Conservation (phyloP, 2,888 invertebrate genomes). For the Protodeltote pygarga region DNA sequence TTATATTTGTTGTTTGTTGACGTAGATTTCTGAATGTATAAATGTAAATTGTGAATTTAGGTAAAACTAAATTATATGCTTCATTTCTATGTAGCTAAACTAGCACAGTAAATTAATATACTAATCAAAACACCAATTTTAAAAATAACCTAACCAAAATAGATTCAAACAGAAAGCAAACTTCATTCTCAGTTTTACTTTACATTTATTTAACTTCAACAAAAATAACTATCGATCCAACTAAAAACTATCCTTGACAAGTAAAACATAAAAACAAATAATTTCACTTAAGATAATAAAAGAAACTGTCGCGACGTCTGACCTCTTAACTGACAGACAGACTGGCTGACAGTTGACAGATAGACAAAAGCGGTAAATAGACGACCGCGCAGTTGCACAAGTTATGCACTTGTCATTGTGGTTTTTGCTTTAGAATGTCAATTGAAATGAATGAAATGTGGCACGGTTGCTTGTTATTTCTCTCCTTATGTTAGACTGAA, state of each 20-base stretch:
- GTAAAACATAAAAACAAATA: constrained; percentile 37
- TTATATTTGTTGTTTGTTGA: no score
- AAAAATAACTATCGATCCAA: constrained; percentile 24
- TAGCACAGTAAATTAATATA: background rate
- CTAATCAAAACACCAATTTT: constrained; percentile 16
- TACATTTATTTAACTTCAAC: background rate
- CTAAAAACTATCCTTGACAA: constrained; percentile 20
- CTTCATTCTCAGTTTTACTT: constrained; percentile 14
- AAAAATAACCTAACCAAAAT: background rate
- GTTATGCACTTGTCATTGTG: constrained; percentile 43
- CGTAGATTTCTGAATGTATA: no score
- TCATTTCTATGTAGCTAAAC: no score
- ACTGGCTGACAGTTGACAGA: constrained; percentile 40
- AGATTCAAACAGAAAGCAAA: constrained; percentile 5
- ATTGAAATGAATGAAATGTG: constrained; percentile 29
- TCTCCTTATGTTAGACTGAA: background rate
- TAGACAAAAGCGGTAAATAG: constrained; percentile 36
- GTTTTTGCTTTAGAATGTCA: constrained; percentile 33
- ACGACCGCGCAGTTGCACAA: constrained; percentile 37
- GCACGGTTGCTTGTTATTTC: background rate
- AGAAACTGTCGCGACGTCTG: constrained; percentile 42
- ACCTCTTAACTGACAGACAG: constrained; percentile 47
- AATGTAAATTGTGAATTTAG: no score
- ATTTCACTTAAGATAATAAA: constrained; percentile 43
- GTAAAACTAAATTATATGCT: no score